phyloP scores from a whole-genome alignment of 2,888 invertebrate genomes.

The Muscina levida region DNA sequence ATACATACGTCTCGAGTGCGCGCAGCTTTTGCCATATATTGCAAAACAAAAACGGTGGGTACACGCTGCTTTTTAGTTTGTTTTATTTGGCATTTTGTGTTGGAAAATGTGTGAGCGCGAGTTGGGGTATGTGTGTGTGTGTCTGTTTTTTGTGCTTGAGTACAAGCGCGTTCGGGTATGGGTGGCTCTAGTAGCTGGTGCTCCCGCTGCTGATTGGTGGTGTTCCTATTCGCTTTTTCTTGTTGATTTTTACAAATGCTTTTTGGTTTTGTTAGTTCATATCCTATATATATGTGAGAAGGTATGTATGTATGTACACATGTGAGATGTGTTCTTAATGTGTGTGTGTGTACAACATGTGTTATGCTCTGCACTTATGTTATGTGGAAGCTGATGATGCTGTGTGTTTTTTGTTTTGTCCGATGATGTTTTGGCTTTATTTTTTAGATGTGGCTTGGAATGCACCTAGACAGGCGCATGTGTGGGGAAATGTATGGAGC shows the following conservation, averaged over 20 bases:
- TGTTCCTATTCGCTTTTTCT: slow-evolving; percentile 63
- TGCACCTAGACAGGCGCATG: slow-evolving; percentile 20
- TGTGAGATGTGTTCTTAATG: background rate
- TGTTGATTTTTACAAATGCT: background rate
- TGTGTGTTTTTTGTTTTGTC: slow-evolving; percentile 11
- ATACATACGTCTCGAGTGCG: slow-evolving; percentile 23
- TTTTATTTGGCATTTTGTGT: slow-evolving; percentile 29
- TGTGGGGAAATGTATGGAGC: too few species aligned
- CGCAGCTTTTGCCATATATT: slow-evolving; percentile 44
- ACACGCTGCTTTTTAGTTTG: slow-evolving; percentile 2
- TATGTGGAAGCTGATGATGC: background rate
- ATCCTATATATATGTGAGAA: background rate
- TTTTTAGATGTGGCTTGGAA: slow-evolving; percentile 30
- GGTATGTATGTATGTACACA: background rate
- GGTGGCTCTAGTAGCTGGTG: slow-evolving; percentile 42
- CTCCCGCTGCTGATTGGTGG: slow-evolving; percentile 64
- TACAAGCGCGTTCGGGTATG: background rate
- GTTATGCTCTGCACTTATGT: slow-evolving; percentile 32
- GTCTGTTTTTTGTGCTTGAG: too few species aligned
- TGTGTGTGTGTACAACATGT: background rate
- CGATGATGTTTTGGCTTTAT: slow-evolving; percentile 3
- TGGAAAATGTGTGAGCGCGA: background rate
- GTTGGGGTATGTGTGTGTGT: too few species aligned
- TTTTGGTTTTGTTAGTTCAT: slow-evolving; percentile 4
- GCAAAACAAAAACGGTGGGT: slow-evolving; percentile 60